Percentiles rank a stretch among this genome's conserved stretches.
Evolutionary conservation across 2,888 invertebrate genomes (phyloP).

Genomic region (Thecophora atra): DNA sequence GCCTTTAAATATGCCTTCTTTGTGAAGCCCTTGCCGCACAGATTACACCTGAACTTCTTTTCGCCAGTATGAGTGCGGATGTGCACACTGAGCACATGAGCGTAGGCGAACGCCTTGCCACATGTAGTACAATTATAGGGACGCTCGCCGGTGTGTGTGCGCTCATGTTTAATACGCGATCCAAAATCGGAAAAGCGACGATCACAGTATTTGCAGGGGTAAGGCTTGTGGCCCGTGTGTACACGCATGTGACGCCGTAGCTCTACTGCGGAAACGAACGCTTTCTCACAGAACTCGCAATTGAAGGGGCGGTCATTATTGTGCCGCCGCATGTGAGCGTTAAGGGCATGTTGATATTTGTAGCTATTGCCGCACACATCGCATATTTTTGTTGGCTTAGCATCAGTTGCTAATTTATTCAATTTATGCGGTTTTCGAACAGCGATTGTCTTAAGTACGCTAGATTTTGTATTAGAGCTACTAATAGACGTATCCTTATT

Average conservation of each 20-base stretch:
- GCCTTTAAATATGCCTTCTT: constrained; percentile 61
- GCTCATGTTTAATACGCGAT: constrained; percentile 65
- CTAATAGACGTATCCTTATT: not conserved
- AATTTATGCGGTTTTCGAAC: constrained; percentile 37
- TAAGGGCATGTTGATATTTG: constrained; percentile 64
- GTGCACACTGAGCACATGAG: constrained; percentile 63
- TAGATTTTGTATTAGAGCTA: not conserved
- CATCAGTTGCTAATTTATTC: constrained; percentile 39
- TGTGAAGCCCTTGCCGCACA: constrained; percentile 63
- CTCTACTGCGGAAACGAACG: constrained; percentile 65
- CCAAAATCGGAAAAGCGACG: constrained; percentile 66
- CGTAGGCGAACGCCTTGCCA: constrained; percentile 63
- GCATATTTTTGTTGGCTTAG: constrained; percentile 59
- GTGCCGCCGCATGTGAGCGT: constrained; percentile 65
- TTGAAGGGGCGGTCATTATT: constrained; percentile 61
- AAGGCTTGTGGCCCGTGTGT: constrained; percentile 65
- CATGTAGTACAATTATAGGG: constrained; percentile 62
- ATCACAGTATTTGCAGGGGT: constrained; percentile 62
- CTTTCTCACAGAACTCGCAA: constrained; percentile 64
- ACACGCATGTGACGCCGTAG: constrained; percentile 65
- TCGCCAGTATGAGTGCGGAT: constrained; percentile 63
- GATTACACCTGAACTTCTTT: constrained; percentile 61
- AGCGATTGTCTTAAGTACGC: constrained; percentile 18
- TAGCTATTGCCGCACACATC: constrained; percentile 65
- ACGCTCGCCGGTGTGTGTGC: constrained; percentile 64